Evolutionary conservation across 2,797 vertebrate species (phyloP).

Genomic region (Florisuga fusca): DNA sequence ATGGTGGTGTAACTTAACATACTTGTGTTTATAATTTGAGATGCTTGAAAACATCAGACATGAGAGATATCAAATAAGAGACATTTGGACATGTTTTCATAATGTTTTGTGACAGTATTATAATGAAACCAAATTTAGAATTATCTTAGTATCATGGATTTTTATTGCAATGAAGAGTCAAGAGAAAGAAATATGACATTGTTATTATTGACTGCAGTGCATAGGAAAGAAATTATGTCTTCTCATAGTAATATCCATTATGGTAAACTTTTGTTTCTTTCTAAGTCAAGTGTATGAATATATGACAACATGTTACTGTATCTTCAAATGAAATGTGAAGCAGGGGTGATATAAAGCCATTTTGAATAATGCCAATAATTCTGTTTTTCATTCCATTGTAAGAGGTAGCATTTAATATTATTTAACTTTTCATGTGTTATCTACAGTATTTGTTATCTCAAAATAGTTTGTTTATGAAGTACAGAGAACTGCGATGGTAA

Average conservation of each 20-base stretch:
- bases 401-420: neutral
- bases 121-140: conserved; percentile 52
- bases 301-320: neutral
- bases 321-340: neutral
- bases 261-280: neutral
- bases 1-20: conserved; percentile 20
- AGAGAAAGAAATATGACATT: conserved; percentile 34
- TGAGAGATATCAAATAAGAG: conserved; percentile 27
- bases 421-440: conserved; percentile 7
- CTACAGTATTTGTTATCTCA: conserved; percentile 55
- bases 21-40: conserved; percentile 53
- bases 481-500: conserved; percentile 54
- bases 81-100: conserved; percentile 42
- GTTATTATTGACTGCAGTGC: conserved; percentile 2
- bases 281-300: neutral
- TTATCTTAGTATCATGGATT: neutral
- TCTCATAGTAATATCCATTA: neutral
- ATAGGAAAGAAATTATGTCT: neutral
- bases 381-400: conserved; percentile 6
- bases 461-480: conserved; percentile 48
- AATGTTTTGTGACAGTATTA: conserved; percentile 48
- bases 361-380: conserved; percentile 24
- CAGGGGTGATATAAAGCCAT: neutral
- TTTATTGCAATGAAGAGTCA: conserved; percentile 45
- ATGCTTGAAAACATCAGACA: conserved; percentile 32